Evolutionary conservation across 2,888 invertebrate genomes (phyloP), one percentile per base, ranked within the genome.

Genomic region (Tridacna crocea): DNA sequence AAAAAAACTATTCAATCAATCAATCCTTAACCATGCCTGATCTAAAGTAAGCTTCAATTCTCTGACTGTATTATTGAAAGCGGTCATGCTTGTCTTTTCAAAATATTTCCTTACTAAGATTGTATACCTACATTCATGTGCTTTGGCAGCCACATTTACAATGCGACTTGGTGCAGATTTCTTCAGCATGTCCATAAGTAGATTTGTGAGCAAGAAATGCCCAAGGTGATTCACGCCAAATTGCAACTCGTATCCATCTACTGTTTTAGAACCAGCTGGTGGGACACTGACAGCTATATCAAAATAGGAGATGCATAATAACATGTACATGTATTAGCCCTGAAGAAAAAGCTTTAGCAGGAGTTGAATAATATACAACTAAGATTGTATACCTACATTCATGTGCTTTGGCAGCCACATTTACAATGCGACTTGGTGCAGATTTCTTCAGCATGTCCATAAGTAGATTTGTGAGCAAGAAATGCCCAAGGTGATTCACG

Each of bases 401-500:
- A 72, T 92, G 90, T 13, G 88, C 87, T 17, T 81, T 63, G 17
- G 91, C 90, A 22, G 92, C 90, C 0, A 93, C 91, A 77, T 88
- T 93, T 65, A 93, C 82, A 63, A 93, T 88, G 51, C 92, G 80
- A 51, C 89, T 87, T 17, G 89, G 89, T 15, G 88, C 83, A 0
- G 91, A 88, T 58, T 84, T 83, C 84, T 91, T 91, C 36, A 93
- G 48, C 17, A 87, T 65, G 65, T 88, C 89, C 11, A 93, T 75
- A n/a, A 93, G 86, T 10, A 91, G 87, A 80, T 91, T 88, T 15
- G 92, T 93, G 22, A 93, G 75, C 13, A 92, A 84, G 83, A 93
- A 93, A 66, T 92, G 93, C 27, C 93, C 92, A 19, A 92, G 84
- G 76, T 92, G 90, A 73, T 92, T 92, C 55, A 87, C 87, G 19